A percentile compares a stretch with the other conserved stretches of the same genome.
Conservation (phyloP, 2,113 vertebrate species). For the Colaptes auratus region DNA sequence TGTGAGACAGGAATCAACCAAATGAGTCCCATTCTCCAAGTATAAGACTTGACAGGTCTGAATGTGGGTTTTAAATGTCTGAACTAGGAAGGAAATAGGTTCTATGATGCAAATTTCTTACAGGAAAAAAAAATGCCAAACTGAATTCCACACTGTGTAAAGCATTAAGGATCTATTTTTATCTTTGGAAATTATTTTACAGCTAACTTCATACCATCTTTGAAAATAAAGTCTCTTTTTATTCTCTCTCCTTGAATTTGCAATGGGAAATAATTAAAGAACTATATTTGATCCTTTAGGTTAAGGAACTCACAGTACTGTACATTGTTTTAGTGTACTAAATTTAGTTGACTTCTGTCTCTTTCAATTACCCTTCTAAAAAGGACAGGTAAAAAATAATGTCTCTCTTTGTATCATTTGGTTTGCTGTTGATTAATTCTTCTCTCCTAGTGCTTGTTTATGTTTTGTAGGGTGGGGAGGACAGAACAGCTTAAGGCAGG, state of each 20-base stretch:
- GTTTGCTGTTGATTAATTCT: constrained; percentile 45
- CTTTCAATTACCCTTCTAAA: constrained; percentile 64
- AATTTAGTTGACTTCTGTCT: constrained; percentile 66
- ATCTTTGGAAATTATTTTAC: constrained; percentile 32
- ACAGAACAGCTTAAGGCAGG: neutral
- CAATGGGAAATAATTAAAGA: constrained; percentile 1
- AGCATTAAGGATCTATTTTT: neutral
- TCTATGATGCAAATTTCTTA: neutral
- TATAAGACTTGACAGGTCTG: constrained; percentile 18
- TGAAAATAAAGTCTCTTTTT: constrained; percentile 15
- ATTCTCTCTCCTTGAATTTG: neutral
- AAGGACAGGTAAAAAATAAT: constrained; percentile 45
- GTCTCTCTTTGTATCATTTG: constrained; percentile 31
- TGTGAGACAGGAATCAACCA: neutral
- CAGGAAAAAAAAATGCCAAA: neutral
- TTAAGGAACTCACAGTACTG: constrained; percentile 35
- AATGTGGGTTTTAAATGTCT: constrained; percentile 7
- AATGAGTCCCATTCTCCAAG: neutral
- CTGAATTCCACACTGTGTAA: neutral
- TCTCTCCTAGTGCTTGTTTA: constrained; percentile 2
- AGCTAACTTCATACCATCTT: constrained; percentile 12
- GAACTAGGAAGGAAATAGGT: neutral
- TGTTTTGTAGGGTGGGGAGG: neutral
- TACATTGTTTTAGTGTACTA: constrained; percentile 55
- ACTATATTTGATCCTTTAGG: constrained; percentile 35